Base-by-base conservation (phyloP, 1,140 invertebrate genomes). In the Eueides isabella region DNA sequence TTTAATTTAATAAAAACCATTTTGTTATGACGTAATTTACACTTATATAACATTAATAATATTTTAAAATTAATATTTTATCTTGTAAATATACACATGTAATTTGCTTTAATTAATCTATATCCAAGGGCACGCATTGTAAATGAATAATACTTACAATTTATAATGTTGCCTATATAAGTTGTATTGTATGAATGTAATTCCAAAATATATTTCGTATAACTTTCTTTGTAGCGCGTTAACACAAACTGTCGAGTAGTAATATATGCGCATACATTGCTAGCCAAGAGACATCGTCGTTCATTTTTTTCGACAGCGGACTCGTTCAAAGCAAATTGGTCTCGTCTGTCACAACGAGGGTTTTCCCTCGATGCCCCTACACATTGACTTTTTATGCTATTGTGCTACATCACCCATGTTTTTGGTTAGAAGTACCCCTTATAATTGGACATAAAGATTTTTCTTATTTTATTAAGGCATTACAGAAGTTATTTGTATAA, bases 261-360 rank as follows among this genome's bases (percentile, higher is more conserved):
- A 78, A 78, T 75, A 6, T 78, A 78, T 75, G 73, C 77, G 63
- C 73, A 78, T 78, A 72, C 67, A 78, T 78, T 75, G 63, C 30
- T 61, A 66, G 61, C 69, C 67, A 64, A 64, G 62, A 76, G 72
- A 77, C 67, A 73, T 67, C 33, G 48, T 30, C 33, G 76, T 77
- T 77, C 66, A 74, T 71, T 71, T 77, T 80, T 77, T 72, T 73
- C 75, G 61, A 75, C 67, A 71, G 64, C 28, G 73, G 38, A 69
- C 74, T 78, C 77, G 67, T 70, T 75, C 66, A 48, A 64, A 72
- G 74, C 77, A 76, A 76, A 76, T 76, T 71, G 67, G 77, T 70
- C 71, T 73, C 77, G 71, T 79, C 71, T 65, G 74, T 76, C 77
- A 79, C 74, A 65, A 74, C 48, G 35, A 63, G 71, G 71, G 77